A percentile compares a stretch with the other conserved stretches of the same genome.
These are phyloP conservation scores for Crossocerus cetratus DNA, from an alignment of 2,888 invertebrate genomes.

Conservation along the genomic window DNA sequence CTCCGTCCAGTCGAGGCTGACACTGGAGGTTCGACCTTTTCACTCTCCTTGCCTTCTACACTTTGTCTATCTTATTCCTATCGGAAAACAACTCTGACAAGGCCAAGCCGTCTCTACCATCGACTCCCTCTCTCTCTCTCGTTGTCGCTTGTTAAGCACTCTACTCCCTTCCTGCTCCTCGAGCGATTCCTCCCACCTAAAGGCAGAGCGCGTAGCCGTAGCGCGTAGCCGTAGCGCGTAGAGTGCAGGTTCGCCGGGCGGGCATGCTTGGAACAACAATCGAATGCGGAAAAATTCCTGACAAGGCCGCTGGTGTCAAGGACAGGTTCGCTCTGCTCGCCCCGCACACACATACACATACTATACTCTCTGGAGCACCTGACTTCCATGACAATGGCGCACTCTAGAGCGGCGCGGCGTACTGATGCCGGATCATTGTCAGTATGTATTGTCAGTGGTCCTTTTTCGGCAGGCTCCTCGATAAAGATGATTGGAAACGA, in stretches of 20 bases:
- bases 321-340: slow-evolving; percentile 34
- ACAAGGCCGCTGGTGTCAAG: slow-evolving; percentile 71
- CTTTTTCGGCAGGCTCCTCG: not conserved
- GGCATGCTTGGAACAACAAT: slow-evolving; percentile 52
- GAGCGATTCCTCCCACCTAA: slow-evolving; percentile 11
- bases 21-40: not conserved
- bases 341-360: not conserved
- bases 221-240: not conserved
- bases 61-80: slow-evolving; percentile 18
- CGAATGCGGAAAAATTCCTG: slow-evolving; percentile 70
- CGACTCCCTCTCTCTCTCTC: slow-evolving; percentile 16
- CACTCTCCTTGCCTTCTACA: not conserved
- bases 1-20: not conserved
- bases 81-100: slow-evolving; percentile 14
- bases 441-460: no score
- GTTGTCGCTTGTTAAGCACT: not conserved
- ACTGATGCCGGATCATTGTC: no score
- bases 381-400: slow-evolving; percentile 56
- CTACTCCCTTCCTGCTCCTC: slow-evolving; percentile 11
- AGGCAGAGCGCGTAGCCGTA: not conserved
- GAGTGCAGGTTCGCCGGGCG: slow-evolving; percentile 23
- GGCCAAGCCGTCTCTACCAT: slow-evolving; percentile 31
- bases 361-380: slow-evolving; percentile 54
- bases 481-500: slow-evolving; percentile 9
- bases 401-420: no score